These are phyloP conservation scores for Trichacis sp. DNA, from an alignment of 2,888 invertebrate species.

Conservation along the genomic window DNA sequence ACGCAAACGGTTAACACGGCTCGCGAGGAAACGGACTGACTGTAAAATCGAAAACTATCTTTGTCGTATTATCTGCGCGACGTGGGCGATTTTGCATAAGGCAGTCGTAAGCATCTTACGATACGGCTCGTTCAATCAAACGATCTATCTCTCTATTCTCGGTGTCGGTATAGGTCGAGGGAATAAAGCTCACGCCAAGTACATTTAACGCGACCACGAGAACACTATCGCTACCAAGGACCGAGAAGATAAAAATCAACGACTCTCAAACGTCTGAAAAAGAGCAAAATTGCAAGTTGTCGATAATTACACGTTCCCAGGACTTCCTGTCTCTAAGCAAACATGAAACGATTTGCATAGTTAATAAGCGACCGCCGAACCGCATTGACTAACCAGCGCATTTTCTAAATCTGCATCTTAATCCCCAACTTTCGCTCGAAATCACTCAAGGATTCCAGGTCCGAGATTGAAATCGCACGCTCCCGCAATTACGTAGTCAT, in stretches of 20 bases:
- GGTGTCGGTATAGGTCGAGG: not conserved
- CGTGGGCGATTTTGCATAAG: slow-evolving; percentile 35
- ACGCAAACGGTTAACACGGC: slow-evolving; percentile 34
- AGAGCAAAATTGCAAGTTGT: no score
- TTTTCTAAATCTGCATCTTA: no score
- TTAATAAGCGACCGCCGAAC: no score
- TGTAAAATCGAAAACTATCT: slow-evolving; percentile 31
- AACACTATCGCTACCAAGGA: not conserved
- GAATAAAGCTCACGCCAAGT: not conserved
- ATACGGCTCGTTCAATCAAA: slow-evolving; percentile 17
- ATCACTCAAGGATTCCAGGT: no score
- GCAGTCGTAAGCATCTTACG: slow-evolving; percentile 14
- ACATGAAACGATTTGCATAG: no score
- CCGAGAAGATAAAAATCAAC: not conserved
- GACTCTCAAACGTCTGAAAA: not conserved
- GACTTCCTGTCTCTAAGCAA: no score
- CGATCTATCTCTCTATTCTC: slow-evolving; percentile 9
- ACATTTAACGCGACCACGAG: not conserved
- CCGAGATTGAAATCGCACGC: no score
- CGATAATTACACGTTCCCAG: no score
- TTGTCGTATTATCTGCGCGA: slow-evolving; percentile 27
- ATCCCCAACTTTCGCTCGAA: no score
- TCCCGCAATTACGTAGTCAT: no score
- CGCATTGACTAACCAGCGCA: no score
- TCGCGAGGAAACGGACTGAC: slow-evolving; percentile 35